Base-by-base conservation (phyloP, 2,113 vertebrate species). In the Leiothrix lutea region DNA sequence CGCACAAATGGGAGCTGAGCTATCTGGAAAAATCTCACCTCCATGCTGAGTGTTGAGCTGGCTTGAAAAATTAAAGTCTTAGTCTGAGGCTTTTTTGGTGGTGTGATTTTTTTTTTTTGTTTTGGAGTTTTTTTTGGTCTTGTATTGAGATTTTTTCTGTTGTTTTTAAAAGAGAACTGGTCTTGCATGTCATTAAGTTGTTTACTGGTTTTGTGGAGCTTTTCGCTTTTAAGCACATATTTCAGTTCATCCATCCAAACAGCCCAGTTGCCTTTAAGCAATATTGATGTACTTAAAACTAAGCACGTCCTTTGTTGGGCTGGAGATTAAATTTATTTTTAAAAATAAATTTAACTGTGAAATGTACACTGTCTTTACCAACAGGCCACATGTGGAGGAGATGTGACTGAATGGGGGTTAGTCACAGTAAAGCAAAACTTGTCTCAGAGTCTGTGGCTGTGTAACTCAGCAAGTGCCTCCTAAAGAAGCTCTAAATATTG, bases 11-110 rank as follows among this genome's bases (percentile, higher is more conserved):
- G 60, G 48, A 94, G 36, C 51, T 88, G 90, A 86, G 48, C 19
- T 92, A 67, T 91, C 74, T 91, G 80, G 69, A 92, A 97, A 94
- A 87, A 87, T 89, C 77, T 74, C 67, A 28, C n/a, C 61, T 85
- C n/a, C 73, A 71, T 89, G 60, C 73, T 91, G 89, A 15, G 69
- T 88, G 60, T 86, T 95, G 60, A 92, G 31, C 72, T 94, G 51
- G 25, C 44, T 71, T 62, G 35, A 25, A 57, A 67, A 90, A 38
- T 17, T 81, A 65, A 50, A 47, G 6, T 56, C 28, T 42, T 53
- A 23, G 40, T 74, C 69, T 78, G 83, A 74, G 36, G 51, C 44
- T 92, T n/a, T 79, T 96, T 88, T 77, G 64, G 28, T 80, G 71
- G 28, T 24, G 17, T 18, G 10, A 19, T 42, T 74, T 12, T 14